Evolutionary conservation across 2,113 vertebrate species (phyloP), one percentile per base, ranked within the genome.

Genomic region (Cardinalis cardinalis): DNA sequence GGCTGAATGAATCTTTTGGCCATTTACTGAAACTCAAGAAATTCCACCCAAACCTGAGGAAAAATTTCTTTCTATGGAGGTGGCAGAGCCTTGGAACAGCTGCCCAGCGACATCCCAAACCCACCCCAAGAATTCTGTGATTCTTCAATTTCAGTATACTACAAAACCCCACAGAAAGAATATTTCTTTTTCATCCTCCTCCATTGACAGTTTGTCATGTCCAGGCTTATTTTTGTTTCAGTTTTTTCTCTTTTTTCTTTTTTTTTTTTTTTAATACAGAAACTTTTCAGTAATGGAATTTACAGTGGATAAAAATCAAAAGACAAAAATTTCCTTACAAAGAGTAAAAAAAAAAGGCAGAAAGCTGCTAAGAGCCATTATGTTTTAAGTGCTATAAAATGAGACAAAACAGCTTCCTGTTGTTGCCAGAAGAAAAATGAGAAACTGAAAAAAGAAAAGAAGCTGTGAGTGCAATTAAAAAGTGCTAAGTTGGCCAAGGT

Each of bases 301-400:
- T 82, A 84, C 38, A 92, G n/a, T 13, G 64, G 14, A n/a, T 70
- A 59, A 77, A 63, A 72, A 74, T 20, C 12, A 91, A 73, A 59
- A 55, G 15, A 68, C 31, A 76, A 61, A 55, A 23, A 36, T 18
- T 34, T 53, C 61, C 68, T 85, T 85, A 46, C 7, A 66, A 49
- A 69, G 24, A 8, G 32, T 59, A 76, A 60, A 83, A 58, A 58
- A 58, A 41, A 69, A 53, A 81, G 21, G 68, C 15, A 65, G 38
- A 51, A 38, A 89, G 53, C 38, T 56, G 32, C 34, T 78, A 88
- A 87, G 26, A 87, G 68, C 41, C 29, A 79, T 43, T 28, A 24
- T 21, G 26, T 26, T 80, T 87, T 77, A 94, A 92, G 94, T 87
- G 68, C 81, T 84, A 85, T 18, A 95, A 70, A 71, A 75, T n/a